Evolutionary conservation across 2,113 vertebrate species (phyloP).

Genomic region (Laticauda colubrina): DNA sequence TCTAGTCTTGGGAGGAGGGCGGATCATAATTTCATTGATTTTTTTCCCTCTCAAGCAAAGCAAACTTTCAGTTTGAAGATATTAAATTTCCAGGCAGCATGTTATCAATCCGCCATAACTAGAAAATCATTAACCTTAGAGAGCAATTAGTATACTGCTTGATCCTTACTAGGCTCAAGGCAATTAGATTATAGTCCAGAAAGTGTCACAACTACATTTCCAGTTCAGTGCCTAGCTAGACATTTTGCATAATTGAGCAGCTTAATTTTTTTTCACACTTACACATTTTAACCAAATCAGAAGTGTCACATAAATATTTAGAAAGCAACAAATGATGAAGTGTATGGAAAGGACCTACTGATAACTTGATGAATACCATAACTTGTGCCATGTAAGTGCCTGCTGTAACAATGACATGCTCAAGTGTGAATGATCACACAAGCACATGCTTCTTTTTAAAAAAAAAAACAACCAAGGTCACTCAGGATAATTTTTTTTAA

Average conservation of each 20-base stretch:
- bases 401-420: not conserved
- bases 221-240: not conserved
- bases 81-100: slow-evolving; percentile 15
- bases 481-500: not conserved
- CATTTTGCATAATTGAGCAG: slow-evolving; percentile 2
- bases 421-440: not conserved
- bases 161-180: slow-evolving; percentile 12
- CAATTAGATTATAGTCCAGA: slow-evolving; percentile 13
- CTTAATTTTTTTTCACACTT: slow-evolving; percentile 9
- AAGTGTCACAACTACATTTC: slow-evolving; percentile 33
- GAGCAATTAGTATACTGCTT: slow-evolving; percentile 30
- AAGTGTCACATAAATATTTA: not conserved
- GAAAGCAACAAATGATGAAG: not conserved
- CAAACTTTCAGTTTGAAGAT: slow-evolving; percentile 37
- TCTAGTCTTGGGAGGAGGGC: not conserved
- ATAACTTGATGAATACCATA: not conserved
- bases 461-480: not conserved
- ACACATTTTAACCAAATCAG: not conserved
- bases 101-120: slow-evolving; percentile 18
- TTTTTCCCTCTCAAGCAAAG: slow-evolving; percentile 2
- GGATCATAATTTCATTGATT: not conserved
- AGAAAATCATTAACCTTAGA: slow-evolving; percentile 21
- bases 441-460: not conserved
- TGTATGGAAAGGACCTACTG: not conserved
- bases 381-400: not conserved